Base-by-base conservation (phyloP, 2,888 invertebrate species). In the Oscheius onirici region DNA sequence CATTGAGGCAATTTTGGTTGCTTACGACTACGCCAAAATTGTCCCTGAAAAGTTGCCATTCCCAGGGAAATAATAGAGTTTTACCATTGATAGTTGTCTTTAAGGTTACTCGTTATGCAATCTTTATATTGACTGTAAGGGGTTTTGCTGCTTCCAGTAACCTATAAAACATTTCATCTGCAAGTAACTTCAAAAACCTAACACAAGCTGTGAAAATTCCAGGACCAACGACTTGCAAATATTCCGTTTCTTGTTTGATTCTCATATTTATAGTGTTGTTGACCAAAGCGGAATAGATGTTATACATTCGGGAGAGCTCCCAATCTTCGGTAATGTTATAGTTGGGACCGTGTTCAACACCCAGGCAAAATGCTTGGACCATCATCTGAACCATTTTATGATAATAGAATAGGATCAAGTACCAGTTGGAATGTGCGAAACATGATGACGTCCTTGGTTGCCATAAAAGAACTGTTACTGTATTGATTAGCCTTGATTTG, bases 381-480 rank as follows among this genome's bases (percentile, higher is more conserved):
- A 57, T 57, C 57, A 57, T 57, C 57, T 34, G 34, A 26, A 55
- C 5, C 20, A 17, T n/a, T 3, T n/a, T 0, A 10, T 5, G 15
- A 10, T 46, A 10, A 13, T n/a, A 3, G 13, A 46, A n/a, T 10
- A 3, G 5, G 17, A n/a, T 26, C 24, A 22, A 2, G 2, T 26
- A 55, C 55, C 55, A 55, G 55, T n/a, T 55, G 55, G 26, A 55
- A 55, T 8, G 26, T 55, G 3, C 55, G 26, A 13, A n/a, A 55
- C 55, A 55, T 55, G 24, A 55, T 13, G 55, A 28, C 28, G 17
- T 55, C 55, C 11, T 55, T 55, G 26, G 55, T 55, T 11, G 55
- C 55, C 55, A 55, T 55, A n/a, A 55, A 55, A n/a, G 55, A 26
- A 17, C 26, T 15, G 28, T 55, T 55, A 26, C 55, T 55, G 55